Percentiles rank a stretch among this genome's conserved stretches.
Conservation (phyloP, 1,140 invertebrate genomes). For the Phenacoccus solenopsis region DNA sequence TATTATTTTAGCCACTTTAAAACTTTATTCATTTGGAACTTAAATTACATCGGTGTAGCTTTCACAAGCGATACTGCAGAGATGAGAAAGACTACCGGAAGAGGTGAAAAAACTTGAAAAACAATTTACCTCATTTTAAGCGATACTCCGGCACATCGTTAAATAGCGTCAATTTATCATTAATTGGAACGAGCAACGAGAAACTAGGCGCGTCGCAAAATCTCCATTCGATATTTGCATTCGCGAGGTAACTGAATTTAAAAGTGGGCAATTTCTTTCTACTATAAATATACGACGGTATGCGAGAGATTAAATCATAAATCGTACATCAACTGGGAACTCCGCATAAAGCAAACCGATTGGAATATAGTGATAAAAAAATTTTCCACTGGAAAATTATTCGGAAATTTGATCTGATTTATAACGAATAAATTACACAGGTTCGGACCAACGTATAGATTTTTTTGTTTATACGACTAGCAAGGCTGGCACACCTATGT, state of each 20-base stretch:
- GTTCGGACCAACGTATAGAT: too few relatives aligned
- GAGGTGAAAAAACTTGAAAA: background rate
- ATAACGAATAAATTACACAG: background rate
- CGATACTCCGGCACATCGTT: background rate
- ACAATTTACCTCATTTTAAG: constrained; percentile 2
- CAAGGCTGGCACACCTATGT: too few relatives aligned
- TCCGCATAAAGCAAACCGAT: background rate
- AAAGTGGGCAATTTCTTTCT: background rate
- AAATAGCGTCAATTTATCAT: background rate
- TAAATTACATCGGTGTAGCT: background rate
- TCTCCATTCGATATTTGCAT: background rate
- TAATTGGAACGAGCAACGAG: background rate
- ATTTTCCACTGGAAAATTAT: background rate
- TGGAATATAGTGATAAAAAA: background rate
- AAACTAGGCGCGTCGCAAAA: background rate
- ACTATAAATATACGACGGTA: background rate
- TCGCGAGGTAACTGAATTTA: background rate
- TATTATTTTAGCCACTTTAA: background rate
- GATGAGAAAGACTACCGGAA: too few relatives aligned
- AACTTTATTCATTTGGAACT: background rate
- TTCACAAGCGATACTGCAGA: too few relatives aligned
- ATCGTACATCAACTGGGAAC: background rate
- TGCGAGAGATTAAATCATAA: background rate
- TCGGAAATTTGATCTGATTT: background rate
- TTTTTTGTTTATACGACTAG: background rate